Base-by-base conservation (phyloP, 2,113 vertebrate genomes). In the Nestor notabilis region DNA sequence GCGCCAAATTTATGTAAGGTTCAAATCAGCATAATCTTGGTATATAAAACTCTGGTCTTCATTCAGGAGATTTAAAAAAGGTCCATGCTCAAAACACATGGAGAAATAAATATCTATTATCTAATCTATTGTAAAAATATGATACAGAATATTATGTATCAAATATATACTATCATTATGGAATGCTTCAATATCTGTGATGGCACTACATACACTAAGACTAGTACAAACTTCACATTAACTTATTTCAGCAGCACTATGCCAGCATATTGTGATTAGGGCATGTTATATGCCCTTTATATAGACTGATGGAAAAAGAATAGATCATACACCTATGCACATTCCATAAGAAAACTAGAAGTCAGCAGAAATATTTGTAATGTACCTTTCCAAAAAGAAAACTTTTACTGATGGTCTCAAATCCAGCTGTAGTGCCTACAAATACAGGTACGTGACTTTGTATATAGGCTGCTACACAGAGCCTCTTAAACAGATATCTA, bases 391-490 rank as follows among this genome's bases (percentile, higher is more conserved):
- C 39, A 63, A 56, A 74, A 27, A 15, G 10, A 31, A 72, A 19
- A 29, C 18, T 17, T 76, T 80, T 65, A 11, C 18, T 41, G 44
- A 52, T 87, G 69, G 66, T 96, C 87, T 72, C 15, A 64, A 87
- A 91, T 90, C 28, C 49, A 71, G 83, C 56, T 96, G 71, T 82
- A 66, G 15, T 70, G 28, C 31, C 69, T 81, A 65, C 23, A 61
- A 78, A n/a, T 75, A 15, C 0, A 33, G 20, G 18, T n/a, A 27
- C 0, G 13, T 82, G 43, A 39, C 94, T 96, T 93, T 89, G 85
- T 96, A 44, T 80, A 64, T 66, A 77, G 92, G 69, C 77, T 96
- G 85, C 70, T 92, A 78, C 90, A 86, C 46, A 81, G 44, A 77
- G 60, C 50, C 53, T 91, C 64, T 92, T 68, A 84, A 89, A 94